phyloP scores from a whole-genome alignment of 2,888 invertebrate genomes.

The Athalia cordata region DNA sequence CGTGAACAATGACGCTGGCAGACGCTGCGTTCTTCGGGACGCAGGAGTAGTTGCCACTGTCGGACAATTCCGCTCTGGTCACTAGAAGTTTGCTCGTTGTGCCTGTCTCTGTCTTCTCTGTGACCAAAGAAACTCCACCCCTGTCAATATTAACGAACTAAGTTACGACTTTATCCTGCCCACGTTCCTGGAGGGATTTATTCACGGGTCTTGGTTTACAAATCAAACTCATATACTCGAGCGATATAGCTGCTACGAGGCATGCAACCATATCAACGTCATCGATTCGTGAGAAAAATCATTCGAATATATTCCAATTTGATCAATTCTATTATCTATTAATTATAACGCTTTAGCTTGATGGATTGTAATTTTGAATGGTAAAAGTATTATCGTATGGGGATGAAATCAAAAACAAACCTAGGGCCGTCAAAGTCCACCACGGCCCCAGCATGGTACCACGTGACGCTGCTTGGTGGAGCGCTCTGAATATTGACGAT shows the following conservation, averaged over 20 bases:
- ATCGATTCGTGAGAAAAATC: neutral
- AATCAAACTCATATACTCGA: neutral
- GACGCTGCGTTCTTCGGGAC: conserved; percentile 85
- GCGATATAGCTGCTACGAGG: no score
- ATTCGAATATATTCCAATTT: no score
- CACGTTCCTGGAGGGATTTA: conserved; percentile 12
- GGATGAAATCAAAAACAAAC: conserved; percentile 52
- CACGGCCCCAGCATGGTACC: conserved; percentile 88
- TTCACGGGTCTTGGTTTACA: conserved; percentile 9
- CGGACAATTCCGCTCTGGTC: conserved; percentile 86
- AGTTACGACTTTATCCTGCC: neutral
- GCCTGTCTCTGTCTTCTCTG: conserved; percentile 86
- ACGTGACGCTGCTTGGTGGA: conserved; percentile 84
- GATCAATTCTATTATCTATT: neutral
- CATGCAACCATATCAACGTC: neutral
- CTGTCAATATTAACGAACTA: conserved; percentile 70
- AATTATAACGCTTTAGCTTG: neutral
- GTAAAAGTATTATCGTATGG: neutral
- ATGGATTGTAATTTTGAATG: neutral
- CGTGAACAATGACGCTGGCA: conserved; percentile 67
- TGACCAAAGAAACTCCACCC: conserved; percentile 89
- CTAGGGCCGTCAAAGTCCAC: conserved; percentile 86
- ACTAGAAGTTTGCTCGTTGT: conserved; percentile 88
- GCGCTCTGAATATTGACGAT: conserved; percentile 76
- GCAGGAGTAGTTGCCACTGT: conserved; percentile 93